A percentile compares a stretch with the other conserved stretches of the same genome.
These are phyloP conservation scores for Saimiri boliviensis DNA, from an alignment of 2,113 vertebrate species.

Conservation along the genomic window DNA sequence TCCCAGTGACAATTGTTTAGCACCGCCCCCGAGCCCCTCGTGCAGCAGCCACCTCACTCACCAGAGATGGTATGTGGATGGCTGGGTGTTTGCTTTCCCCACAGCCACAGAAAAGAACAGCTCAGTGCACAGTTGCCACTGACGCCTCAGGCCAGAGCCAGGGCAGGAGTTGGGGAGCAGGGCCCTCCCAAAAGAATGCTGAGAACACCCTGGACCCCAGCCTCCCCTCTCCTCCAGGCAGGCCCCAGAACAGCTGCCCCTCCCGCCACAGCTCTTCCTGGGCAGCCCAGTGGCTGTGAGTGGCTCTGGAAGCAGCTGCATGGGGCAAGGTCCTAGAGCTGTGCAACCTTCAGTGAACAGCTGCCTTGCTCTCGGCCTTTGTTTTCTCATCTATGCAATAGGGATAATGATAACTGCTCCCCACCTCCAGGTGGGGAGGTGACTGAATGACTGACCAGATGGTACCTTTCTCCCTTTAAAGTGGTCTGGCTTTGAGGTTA, in stretches of 20 bases:
- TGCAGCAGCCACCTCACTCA: background rate
- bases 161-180: background rate
- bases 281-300: background rate
- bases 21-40: fast-evolving
- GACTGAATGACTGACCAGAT: background rate
- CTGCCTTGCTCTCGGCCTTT: background rate
- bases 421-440: background rate
- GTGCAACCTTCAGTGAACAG: background rate
- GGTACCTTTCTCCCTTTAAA: background rate
- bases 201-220: background rate
- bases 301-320: background rate
- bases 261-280: fast-evolving
- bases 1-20: background rate
- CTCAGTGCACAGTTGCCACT: background rate
- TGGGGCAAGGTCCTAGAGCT: background rate
- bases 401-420: background rate
- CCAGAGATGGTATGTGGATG: fast-evolving
- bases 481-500: background rate
- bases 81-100: no score
- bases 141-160: background rate
- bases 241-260: background rate
- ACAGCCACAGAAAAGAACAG: background rate
- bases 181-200: background rate
- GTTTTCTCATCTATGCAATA: background rate
- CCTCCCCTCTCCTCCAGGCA: background rate